Evolutionary conservation across 2,888 invertebrate genomes (phyloP).

Genomic region (Eristalinus sepulchralis): DNA sequence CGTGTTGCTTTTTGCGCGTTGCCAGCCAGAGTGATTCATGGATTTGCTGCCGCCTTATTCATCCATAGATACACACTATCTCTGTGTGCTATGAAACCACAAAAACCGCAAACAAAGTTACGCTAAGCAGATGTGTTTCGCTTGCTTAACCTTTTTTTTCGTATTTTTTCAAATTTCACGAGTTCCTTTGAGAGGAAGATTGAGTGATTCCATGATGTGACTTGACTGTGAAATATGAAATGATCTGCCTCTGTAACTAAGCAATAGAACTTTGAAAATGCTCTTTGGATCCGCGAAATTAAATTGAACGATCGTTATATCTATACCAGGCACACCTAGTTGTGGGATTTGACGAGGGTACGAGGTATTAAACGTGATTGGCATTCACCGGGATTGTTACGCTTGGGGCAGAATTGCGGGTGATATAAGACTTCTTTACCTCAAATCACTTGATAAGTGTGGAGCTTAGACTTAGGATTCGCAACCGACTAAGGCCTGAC

Average conservation of each 20-base stretch:
- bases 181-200: slow-evolving; percentile 19
- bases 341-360: background rate
- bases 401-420: slow-evolving; percentile 17
- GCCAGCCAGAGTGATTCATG: slow-evolving; percentile 31
- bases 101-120: slow-evolving; percentile 31
- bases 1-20: background rate
- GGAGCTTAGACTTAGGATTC: no score
- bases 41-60: background rate
- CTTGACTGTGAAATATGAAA: slow-evolving; percentile 38
- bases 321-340: slow-evolving; percentile 39
- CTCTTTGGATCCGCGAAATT: background rate
- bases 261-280: slow-evolving; percentile 17
- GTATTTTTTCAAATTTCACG: background rate
- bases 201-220: slow-evolving; percentile 47
- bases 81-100: slow-evolving; percentile 2
- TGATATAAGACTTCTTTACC: background rate
- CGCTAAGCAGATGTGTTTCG: slow-evolving; percentile 13
- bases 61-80: background rate
- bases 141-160: background rate
- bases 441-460: no score
- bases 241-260: slow-evolving; percentile 30
- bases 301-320: background rate
- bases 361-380: slow-evolving; percentile 35
- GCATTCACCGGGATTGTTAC: slow-evolving; percentile 29
- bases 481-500: no score